phyloP scores from a whole-genome alignment of 2,888 invertebrate species.

The Craniophora ligustri region DNA sequence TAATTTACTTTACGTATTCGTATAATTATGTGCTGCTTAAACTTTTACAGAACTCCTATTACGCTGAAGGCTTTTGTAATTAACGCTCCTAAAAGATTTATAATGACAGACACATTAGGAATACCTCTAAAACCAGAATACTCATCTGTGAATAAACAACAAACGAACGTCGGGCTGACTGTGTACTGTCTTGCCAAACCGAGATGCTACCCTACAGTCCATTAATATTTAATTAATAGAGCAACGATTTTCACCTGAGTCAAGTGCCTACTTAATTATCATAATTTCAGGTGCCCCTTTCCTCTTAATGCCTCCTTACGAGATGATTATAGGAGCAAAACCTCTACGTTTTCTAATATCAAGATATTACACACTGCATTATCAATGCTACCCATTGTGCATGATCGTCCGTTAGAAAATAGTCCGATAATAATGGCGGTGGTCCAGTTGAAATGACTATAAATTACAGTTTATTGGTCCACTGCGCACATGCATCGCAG shows the following conservation, averaged over 20 bases:
- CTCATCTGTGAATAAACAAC: conserved; percentile 38
- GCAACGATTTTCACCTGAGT: conserved; percentile 34
- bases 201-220: conserved; percentile 17
- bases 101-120: neutral
- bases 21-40: neutral
- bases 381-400: too few relatives aligned
- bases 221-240: conserved; percentile 43
- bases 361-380: too few relatives aligned
- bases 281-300: conserved; percentile 19
- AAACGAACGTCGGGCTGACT: conserved; percentile 37
- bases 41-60: conserved; percentile 8
- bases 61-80: neutral
- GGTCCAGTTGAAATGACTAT: too few relatives aligned
- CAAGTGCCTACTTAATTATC: conserved; percentile 25
- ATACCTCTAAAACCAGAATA: conserved; percentile 12
- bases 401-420: too few relatives aligned
- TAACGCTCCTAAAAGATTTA: neutral
- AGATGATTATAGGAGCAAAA: too few relatives aligned
- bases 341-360: too few relatives aligned
- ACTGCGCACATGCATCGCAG: too few relatives aligned
- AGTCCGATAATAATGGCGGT: too few relatives aligned
- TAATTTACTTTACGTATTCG: too few relatives aligned
- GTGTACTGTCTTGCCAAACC: conserved; percentile 33
- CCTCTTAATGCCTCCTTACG: too few relatives aligned
- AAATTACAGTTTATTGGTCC: too few relatives aligned